Percentiles rank a stretch among this genome's conserved stretches.
Evolutionary conservation across 2,888 invertebrate genomes (phyloP).

Genomic region (Emesis russula): DNA sequence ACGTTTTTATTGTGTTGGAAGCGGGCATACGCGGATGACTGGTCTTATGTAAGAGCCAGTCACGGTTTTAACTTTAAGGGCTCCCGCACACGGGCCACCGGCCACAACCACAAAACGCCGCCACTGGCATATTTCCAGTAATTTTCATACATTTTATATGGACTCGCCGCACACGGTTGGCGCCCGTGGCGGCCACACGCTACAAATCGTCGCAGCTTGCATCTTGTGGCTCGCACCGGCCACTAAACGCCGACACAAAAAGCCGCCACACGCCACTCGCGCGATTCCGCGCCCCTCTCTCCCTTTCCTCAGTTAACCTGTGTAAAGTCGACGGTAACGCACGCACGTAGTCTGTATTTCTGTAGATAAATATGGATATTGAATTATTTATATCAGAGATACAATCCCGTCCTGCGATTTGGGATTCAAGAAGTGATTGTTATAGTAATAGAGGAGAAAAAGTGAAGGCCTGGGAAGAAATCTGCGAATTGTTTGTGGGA

Average conservation of each 20-base stretch:
- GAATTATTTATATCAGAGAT: slow-evolving; percentile 84
- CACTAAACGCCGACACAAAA: slow-evolving; percentile 74
- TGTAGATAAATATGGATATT: slow-evolving; percentile 65
- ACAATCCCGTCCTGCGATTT: slow-evolving; percentile 84
- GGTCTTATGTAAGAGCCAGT: too few species aligned
- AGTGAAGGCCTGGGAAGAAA: slow-evolving; percentile 86
- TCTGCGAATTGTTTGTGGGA: slow-evolving; percentile 81
- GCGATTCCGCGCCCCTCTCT: slow-evolving; percentile 50
- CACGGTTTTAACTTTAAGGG: too few species aligned
- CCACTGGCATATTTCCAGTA: slow-evolving; percentile 73
- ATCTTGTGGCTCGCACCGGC: slow-evolving; percentile 71
- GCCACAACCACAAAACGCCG: slow-evolving; percentile 58
- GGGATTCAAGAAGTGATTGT: slow-evolving; percentile 83
- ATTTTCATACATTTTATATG: slow-evolving; percentile 51
- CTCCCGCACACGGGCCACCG: slow-evolving; percentile 50
- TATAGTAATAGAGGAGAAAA: slow-evolving; percentile 83
- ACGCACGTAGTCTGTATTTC: slow-evolving; percentile 76
- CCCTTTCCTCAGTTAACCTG: slow-evolving; percentile 36
- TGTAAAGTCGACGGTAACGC: slow-evolving; percentile 67
- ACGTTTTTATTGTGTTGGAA: too few species aligned
- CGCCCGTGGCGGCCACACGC: slow-evolving; percentile 78
- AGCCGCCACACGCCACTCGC: slow-evolving; percentile 65
- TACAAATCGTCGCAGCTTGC: slow-evolving; percentile 62
- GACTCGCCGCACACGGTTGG: slow-evolving; percentile 54
- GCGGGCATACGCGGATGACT: too few species aligned